Conservation (phyloP, 2,113 vertebrate species). For the Callorhinus ursinus region DNA sequence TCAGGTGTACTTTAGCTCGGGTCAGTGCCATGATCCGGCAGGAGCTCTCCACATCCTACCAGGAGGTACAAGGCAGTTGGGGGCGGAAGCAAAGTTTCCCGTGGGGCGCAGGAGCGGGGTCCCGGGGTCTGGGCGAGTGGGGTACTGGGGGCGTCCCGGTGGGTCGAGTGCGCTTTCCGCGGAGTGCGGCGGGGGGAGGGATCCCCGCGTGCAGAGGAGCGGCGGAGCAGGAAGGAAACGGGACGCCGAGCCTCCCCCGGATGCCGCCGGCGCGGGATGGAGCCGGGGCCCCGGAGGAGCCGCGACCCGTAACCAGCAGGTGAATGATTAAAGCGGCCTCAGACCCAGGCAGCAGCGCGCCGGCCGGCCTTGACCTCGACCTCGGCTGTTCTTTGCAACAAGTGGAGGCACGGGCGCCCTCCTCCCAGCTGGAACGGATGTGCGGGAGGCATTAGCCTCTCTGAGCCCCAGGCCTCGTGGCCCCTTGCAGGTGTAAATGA, state of each 20-base stretch:
- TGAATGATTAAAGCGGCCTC: constrained; percentile 6
- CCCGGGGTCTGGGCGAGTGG: not conserved
- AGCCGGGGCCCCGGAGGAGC: not conserved
- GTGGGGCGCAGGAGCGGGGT: not conserved
- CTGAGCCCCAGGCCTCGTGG: not conserved
- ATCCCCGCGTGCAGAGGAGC: not conserved
- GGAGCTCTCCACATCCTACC: constrained; percentile 88
- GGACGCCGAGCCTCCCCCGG: not conserved
- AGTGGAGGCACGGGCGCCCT: not conserved
- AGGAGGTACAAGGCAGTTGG: constrained; percentile 87
- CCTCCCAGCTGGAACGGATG: not conserved
- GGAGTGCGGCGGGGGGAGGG: not conserved
- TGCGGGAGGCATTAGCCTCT: not conserved
- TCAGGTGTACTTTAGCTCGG: not conserved
- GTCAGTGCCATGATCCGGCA: constrained; percentile 87
- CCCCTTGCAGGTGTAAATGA: not conserved
- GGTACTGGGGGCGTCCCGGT: not conserved
- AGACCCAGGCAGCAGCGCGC: not conserved
- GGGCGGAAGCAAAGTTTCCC: not conserved
- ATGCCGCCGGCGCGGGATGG: not conserved
- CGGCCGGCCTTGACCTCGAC: no score
- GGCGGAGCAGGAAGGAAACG: not conserved
- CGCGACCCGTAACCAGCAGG: constrained; percentile 39
- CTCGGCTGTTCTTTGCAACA: not conserved
- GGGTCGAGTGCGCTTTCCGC: not conserved